These are phyloP conservation scores for Ormyrus thymus DNA, from an alignment of 2,888 invertebrate species.

Conservation along the genomic window DNA sequence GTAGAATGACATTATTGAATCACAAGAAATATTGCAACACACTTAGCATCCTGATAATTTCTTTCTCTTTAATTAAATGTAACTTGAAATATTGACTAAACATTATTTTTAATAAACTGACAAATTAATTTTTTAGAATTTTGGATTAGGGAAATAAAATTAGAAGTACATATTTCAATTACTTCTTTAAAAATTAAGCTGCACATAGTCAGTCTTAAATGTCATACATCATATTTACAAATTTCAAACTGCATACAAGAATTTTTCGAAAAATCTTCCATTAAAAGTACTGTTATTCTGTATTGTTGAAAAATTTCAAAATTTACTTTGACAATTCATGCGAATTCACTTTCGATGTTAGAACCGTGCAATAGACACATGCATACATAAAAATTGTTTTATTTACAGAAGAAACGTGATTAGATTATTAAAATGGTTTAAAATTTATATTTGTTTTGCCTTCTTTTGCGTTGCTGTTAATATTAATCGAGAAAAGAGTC, in stretches of 20 bases:
- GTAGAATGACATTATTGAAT: no score
- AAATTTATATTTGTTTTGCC: conserved; percentile 2
- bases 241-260: not conserved
- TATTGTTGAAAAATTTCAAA: not conserved
- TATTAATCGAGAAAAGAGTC: conserved; percentile 43
- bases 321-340: conserved; percentile 18
- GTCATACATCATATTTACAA: not conserved
- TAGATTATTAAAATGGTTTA: conserved; percentile 16
- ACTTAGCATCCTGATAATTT: not conserved
- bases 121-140: no score
- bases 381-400: conserved; percentile 16
- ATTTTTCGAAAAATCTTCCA: not conserved
- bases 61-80: not conserved
- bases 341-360: conserved; percentile 9
- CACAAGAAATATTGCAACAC: no score
- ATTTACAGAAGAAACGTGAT: conserved; percentile 37
- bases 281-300: no score
- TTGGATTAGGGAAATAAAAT: no score
- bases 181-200: conserved; percentile 14
- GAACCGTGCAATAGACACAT: conserved; percentile 21
- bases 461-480: not conserved
- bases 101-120: no score
- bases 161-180: not conserved
- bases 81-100: not conserved
- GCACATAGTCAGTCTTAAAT: conserved; percentile 35